Evolutionary conservation across 1,140 invertebrate species (phyloP), one percentile per base, ranked within the genome.

Genomic region (Cydia strobilella): DNA sequence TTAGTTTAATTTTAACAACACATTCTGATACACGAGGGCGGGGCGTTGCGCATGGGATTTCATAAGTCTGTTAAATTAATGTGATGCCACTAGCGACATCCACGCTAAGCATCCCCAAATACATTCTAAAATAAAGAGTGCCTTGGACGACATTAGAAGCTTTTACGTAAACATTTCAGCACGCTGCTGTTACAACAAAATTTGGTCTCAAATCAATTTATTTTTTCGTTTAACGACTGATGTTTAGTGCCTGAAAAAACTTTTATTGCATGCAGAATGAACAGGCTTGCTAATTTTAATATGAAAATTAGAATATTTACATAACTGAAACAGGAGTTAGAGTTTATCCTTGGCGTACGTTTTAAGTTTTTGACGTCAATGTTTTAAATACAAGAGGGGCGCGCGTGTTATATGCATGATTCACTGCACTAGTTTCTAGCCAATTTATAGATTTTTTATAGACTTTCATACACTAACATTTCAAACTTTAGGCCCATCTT

Each of bases 341-440:
- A 39, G 65, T 69, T 69, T 42, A 69, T 69, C 65, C 65, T 69
- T 80, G 79, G 80, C 77, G 77, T 80, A 77, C 73, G 77, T 62
- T 76, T 69, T 59, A 74, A 42, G 69, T 65, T 76, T 82, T 82
- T 83, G 79, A 83, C 83, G 83, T 85, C 82, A 85, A 78, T 82
- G 80, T 81, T 77, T 81, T 80, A 80, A 84, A 81, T 84, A 80
- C 81, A 84, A 71, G 75, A 75, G 69, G 72, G 77, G 65, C 77
- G 72, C 74, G 73, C 72, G 73, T 18, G 72, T 48, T 66, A 35
- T 13, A 31, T 76, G 42, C 74, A 76, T 84, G 80, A 83, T 77
- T 82, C 83, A 84, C 77, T 83, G 75, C 73, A 76, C 76, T 62
- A 75, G 74, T 79, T 79, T 78, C 71, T 75, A 25, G 71, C 42